Conservation (phyloP, 2,797 vertebrate species). For the Sciaenops ocellatus region DNA sequence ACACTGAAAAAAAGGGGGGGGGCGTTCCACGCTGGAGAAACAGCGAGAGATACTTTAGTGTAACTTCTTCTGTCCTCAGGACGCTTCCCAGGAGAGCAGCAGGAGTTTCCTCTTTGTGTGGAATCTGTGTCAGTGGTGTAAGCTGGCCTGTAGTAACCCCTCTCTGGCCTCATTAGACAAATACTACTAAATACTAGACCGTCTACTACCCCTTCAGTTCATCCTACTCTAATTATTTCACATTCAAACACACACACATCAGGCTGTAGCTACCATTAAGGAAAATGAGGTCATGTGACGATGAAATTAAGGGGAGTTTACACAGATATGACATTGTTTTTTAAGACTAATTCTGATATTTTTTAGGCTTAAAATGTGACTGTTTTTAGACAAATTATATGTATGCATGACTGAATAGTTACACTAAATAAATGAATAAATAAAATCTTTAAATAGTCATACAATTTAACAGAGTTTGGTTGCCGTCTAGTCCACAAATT, state of each 20-base stretch:
- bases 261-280: neutral
- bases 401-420: neutral
- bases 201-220: slow-evolving; percentile 6
- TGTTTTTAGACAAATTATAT: neutral
- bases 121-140: slow-evolving; percentile 69
- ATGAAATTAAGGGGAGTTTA: neutral
- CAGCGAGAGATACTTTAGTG: slow-evolving; percentile 20
- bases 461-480: neutral
- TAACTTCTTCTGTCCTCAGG: slow-evolving; percentile 30
- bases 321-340: neutral
- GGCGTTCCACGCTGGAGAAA: slow-evolving; percentile 1
- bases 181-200: slow-evolving; percentile 25
- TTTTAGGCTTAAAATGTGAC: neutral
- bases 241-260: neutral
- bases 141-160: slow-evolving; percentile 67
- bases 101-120: slow-evolving; percentile 57
- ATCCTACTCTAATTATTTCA: neutral
- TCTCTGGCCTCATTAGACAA: slow-evolving; percentile 41
- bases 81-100: slow-evolving; percentile 18
- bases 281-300: neutral
- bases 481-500: neutral
- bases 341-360: neutral
- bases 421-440: neutral
- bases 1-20: slow-evolving; percentile 5
- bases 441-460: neutral